Conservation (phyloP, 64 coral and sea anemone genomes). For the Actinia tenebrosa region DNA sequence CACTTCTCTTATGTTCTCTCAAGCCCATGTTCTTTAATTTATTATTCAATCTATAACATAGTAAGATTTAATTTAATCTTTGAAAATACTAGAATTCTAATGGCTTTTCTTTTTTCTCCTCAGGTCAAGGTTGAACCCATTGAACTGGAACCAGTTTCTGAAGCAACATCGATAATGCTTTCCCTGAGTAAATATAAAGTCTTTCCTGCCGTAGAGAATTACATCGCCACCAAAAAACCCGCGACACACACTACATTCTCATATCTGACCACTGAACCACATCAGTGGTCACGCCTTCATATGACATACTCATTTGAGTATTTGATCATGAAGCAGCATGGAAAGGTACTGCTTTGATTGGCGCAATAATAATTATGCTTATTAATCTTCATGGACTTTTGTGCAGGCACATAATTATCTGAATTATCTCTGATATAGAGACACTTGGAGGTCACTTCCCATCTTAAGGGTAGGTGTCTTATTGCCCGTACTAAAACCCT, state of each 20-base stretch:
- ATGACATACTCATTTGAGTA: constrained; percentile 90
- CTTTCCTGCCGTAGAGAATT: not conserved
- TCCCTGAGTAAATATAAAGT: constrained; percentile 36
- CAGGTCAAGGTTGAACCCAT: constrained; percentile 43
- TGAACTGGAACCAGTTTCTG: constrained; percentile 49
- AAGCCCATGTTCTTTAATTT: too few species aligned
- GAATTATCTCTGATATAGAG: not conserved
- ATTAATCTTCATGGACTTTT: not conserved
- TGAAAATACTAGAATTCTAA: too few species aligned
- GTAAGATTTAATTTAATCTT: too few species aligned
- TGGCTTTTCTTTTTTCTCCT: not conserved
- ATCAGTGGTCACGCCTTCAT: constrained; percentile 73
- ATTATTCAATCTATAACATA: too few species aligned
- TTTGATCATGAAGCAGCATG: constrained; percentile 79
- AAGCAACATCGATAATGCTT: constrained; percentile 45
- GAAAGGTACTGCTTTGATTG: constrained; percentile 54
- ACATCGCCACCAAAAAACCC: constrained; percentile 17
- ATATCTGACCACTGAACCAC: constrained; percentile 58
- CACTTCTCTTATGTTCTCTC: too few species aligned
- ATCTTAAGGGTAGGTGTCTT: too few species aligned
- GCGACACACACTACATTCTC: constrained; percentile 38
- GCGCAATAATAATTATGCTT: not conserved
- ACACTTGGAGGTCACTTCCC: not conserved
- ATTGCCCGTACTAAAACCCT: too few species aligned
- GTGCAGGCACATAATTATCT: not conserved